A percentile compares a stretch with the other conserved stretches of the same genome.
Evolutionary conservation across 2,888 invertebrate genomes (phyloP).

Genomic region (Dione vanillae): DNA sequence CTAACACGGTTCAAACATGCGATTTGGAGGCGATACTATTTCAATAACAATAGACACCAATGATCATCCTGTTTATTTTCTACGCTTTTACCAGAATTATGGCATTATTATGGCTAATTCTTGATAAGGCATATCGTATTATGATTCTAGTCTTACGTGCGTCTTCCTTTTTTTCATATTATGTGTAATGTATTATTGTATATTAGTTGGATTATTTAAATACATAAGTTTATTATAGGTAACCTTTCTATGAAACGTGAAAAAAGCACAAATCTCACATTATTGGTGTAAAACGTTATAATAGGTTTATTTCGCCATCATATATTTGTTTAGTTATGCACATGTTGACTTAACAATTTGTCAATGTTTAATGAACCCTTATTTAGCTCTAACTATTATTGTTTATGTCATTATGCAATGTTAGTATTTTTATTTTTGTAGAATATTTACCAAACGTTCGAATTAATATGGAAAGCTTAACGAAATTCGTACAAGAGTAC

Average conservation of each 20-base stretch:
- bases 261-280: no score
- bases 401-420: slow-evolving; percentile 3
- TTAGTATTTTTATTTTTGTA: background rate
- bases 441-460: background rate
- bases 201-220: no score
- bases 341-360: slow-evolving; percentile 22
- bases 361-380: slow-evolving; percentile 3
- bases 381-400: slow-evolving; percentile 2
- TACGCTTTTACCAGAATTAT: slow-evolving; percentile 18
- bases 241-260: no score
- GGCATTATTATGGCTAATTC: background rate
- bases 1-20: slow-evolving; percentile 44
- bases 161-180: no score
- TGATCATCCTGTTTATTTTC: slow-evolving; percentile 44
- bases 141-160: background rate
- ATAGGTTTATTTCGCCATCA: slow-evolving; percentile 18
- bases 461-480: background rate
- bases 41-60: slow-evolving; percentile 46
- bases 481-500: no score
- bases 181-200: no score
- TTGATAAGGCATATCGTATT: background rate
- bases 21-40: slow-evolving; percentile 45
- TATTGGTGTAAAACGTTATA: background rate
- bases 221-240: no score
- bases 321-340: background rate